Conservation (phyloP, 2,888 invertebrate genomes). For the Plutella xylostella region DNA sequence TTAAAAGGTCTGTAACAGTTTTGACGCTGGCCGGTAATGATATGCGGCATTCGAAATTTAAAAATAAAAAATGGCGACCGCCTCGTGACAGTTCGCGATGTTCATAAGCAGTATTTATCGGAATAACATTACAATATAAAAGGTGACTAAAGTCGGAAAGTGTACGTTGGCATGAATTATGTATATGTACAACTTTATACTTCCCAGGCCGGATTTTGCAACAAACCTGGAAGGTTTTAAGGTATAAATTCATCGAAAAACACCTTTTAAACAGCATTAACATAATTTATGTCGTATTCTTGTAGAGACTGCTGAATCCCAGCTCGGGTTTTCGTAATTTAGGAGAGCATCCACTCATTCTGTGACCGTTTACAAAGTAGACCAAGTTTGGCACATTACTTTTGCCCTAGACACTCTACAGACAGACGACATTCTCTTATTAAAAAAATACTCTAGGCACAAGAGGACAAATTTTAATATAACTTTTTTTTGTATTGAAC, state of each 20-base stretch:
- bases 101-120: slow-evolving; percentile 9
- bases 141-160: slow-evolving; percentile 37
- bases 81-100: slow-evolving; percentile 15
- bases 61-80: slow-evolving; percentile 14
- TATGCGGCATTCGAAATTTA: slow-evolving; percentile 25
- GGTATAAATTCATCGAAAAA: slow-evolving; percentile 60
- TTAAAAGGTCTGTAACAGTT: slow-evolving; percentile 11
- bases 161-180: slow-evolving; percentile 43
- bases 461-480: too few species aligned
- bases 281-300: slow-evolving; percentile 46
- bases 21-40: slow-evolving; percentile 27
- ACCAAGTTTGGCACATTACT: too few species aligned
- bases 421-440: too few species aligned
- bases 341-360: too few species aligned
- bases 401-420: too few species aligned
- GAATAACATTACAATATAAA: slow-evolving; percentile 15
- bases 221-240: slow-evolving; percentile 47
- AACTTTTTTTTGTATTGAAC: too few species aligned
- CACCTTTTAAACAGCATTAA: slow-evolving; percentile 56
- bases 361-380: too few species aligned
- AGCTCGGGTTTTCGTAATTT: too few species aligned
- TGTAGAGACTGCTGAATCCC: too few species aligned
- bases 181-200: slow-evolving; percentile 58
- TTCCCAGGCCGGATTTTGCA: slow-evolving; percentile 40
- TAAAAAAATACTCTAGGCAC: too few species aligned